phyloP scores from a whole-genome alignment of 2,113 vertebrate genomes.

The Xenotilapia leptura region DNA sequence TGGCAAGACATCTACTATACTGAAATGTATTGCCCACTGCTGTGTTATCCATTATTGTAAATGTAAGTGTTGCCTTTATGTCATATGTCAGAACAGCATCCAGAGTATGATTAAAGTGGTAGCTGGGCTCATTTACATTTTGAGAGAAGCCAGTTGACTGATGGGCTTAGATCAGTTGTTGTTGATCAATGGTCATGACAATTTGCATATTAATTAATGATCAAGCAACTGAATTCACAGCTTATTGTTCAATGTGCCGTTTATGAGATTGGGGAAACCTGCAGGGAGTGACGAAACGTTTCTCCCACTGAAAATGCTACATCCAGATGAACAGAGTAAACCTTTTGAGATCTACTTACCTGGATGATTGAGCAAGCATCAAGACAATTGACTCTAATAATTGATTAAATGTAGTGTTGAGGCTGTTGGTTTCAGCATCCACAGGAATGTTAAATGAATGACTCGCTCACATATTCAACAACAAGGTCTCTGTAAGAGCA shows the following conservation, averaged over 20 bases:
- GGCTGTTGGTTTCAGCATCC: not conserved
- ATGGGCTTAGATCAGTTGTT: not conserved
- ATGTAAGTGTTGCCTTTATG: not conserved
- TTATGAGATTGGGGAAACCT: not conserved
- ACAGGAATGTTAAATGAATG: not conserved
- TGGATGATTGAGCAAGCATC: not conserved
- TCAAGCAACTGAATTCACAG: not conserved
- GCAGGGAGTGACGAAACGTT: not conserved
- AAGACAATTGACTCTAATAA: not conserved
- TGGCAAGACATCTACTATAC: not conserved
- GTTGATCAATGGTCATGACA: not conserved
- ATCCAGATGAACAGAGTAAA: not conserved
- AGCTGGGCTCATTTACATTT: not conserved
- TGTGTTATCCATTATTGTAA: not conserved
- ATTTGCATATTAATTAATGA: not conserved
- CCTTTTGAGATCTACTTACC: not conserved
- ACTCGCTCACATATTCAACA: not conserved
- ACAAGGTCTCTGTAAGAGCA: not conserved
- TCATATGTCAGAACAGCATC: not conserved
- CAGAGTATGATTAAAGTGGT: fast-evolving
- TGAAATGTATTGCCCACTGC: not conserved
- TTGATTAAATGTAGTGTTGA: not conserved
- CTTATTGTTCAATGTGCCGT: not conserved
- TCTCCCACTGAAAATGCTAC: not conserved
- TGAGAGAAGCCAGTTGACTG: not conserved